A percentile compares a stretch with the other conserved stretches of the same genome.
Conservation (phyloP, 2,797 vertebrate genomes). For the Crax fasciolata region DNA sequence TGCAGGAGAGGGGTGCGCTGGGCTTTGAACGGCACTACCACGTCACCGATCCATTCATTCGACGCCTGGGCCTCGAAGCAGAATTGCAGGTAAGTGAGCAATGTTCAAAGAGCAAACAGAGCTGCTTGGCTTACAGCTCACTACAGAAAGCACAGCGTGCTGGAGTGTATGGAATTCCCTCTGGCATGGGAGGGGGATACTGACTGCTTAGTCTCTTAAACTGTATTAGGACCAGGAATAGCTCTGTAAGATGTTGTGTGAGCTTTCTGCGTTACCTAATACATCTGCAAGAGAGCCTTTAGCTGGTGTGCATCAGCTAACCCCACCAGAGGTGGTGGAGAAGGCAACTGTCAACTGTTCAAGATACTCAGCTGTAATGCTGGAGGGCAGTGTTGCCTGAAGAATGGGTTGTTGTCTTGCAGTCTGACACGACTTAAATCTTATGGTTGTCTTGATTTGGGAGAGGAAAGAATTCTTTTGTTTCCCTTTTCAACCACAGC, state of each 20-base stretch:
- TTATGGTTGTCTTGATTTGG: background rate
- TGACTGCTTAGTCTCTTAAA: background rate
- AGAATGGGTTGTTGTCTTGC: background rate
- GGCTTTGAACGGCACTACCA: constrained; percentile 94
- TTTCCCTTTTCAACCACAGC: background rate
- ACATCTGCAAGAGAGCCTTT: background rate
- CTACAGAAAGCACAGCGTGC: background rate
- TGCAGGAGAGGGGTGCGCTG: constrained; percentile 91
- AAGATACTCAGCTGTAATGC: background rate
- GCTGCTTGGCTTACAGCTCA: accelerated
- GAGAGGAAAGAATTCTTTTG: background rate
- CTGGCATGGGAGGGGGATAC: accelerated
- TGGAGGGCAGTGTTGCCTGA: background rate
- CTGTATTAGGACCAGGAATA: background rate
- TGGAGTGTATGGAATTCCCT: accelerated
- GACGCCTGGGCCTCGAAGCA: constrained; percentile 94
- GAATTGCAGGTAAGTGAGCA: constrained; percentile 91
- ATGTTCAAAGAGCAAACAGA: background rate
- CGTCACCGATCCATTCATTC: constrained; percentile 97
- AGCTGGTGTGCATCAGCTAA: accelerated
- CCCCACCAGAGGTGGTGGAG: background rate
- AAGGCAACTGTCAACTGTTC: background rate
- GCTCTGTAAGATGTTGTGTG: background rate
- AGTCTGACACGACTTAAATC: background rate
- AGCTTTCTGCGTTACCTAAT: background rate